These are phyloP conservation scores for Cephus spinipes DNA, from an alignment of 2,888 invertebrate species.

Conservation along the genomic window DNA sequence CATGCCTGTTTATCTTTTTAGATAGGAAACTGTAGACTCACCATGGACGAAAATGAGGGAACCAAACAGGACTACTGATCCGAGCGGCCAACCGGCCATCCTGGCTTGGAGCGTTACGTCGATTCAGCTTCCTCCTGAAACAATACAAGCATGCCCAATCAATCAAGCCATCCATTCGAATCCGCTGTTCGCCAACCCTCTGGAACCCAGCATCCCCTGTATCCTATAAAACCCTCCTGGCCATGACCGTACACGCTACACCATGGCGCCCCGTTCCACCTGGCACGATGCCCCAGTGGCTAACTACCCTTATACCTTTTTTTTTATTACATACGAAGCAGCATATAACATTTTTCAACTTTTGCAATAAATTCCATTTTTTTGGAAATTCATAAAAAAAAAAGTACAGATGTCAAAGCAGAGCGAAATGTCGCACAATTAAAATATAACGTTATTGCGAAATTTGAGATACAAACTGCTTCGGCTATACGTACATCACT, in stretches of 20 bases:
- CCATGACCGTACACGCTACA: slow-evolving; percentile 42
- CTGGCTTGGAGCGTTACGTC: slow-evolving; percentile 65
- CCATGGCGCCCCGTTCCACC: slow-evolving; percentile 23
- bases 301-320: slow-evolving; percentile 17
- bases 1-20: neutral
- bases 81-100: slow-evolving; percentile 63
- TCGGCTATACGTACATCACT: too few relatives aligned
- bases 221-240: slow-evolving; percentile 31
- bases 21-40: slow-evolving; percentile 42
- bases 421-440: neutral
- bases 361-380: neutral
- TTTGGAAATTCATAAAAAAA: neutral
- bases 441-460: neutral
- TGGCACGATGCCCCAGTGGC: slow-evolving; percentile 18
- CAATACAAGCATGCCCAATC: slow-evolving; percentile 63
- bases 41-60: slow-evolving; percentile 63
- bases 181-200: slow-evolving; percentile 38
- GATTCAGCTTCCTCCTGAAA: slow-evolving; percentile 67
- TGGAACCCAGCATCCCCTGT: slow-evolving; percentile 18
- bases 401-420: neutral
- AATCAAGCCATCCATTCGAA: slow-evolving; percentile 60
- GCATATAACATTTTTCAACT: too few relatives aligned
- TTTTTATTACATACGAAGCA: neutral
- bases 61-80: slow-evolving; percentile 61
- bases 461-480: neutral